Base-by-base conservation (phyloP, 2,888 invertebrate species). In the Cylindroiulus punctatus region DNA sequence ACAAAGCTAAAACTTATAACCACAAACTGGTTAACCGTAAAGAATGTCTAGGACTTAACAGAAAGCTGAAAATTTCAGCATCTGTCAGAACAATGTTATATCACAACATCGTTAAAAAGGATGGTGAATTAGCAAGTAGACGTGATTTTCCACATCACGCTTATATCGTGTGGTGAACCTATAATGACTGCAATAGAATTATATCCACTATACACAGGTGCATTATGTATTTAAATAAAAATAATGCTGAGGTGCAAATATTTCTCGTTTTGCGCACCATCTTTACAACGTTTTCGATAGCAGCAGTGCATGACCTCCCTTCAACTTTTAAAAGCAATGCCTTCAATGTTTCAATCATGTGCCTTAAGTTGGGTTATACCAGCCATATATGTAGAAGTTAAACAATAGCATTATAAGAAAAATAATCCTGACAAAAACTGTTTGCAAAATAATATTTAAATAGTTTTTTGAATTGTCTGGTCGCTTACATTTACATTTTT, bases 261-360 rank as follows among this genome's bases (percentile, higher is more conserved):
- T 65, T 65, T 65, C 65, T 26, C 26, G 65, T 65, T 65, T 65
- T 65, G 26, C 0, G 65, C 65, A 26, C 26, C 65, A 26, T 26
- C 8, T 65, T 65, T 65, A 26, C 26, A 65, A 65, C 1, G 65
- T 26, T 65, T 65, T 65, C 65, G 19, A 65, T 65, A 26, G 65
- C 65, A 26, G 10, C 26, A 26, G 65, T 26, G 65, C 22, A 26
- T 65, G 65, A 65, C 65, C 65, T 65, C 65, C 5, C 65, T 65
- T 65, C 65, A 65, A 65, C 65, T 65, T 65, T 65, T 65, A 65
- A 65, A 65, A 65, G 65, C 65, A 65, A n/a, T 26, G 65, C 65
- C 65, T 65, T 65, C 26, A 65, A 65, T 65, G 65, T 26, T 65
- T 65, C 65, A 65, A 26, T 26, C 65, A 65, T 8, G 26, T 26